A percentile compares a stretch with the other conserved stretches of the same genome.
These are phyloP conservation scores for Laticauda laticaudata DNA, from an alignment of 2,113 vertebrate genomes.

Conservation along the genomic window DNA sequence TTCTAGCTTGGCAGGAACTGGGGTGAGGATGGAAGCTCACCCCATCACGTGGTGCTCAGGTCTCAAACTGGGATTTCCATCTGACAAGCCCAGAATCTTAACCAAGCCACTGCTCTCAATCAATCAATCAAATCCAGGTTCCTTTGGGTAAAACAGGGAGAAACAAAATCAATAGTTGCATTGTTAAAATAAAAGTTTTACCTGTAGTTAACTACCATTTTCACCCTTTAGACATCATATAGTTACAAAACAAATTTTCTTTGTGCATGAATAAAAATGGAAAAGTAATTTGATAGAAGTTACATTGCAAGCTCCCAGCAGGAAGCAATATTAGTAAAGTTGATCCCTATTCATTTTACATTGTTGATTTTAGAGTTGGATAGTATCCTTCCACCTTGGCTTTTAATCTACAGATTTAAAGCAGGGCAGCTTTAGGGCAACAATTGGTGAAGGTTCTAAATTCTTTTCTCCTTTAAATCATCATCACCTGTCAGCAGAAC, in stretches of 20 bases:
- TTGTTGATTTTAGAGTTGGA: background rate
- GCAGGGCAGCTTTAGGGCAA: background rate
- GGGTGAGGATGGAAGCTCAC: no score
- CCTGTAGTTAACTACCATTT: background rate
- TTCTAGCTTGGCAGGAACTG: no score
- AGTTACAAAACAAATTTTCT: background rate
- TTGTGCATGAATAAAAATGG: background rate
- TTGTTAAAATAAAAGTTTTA: background rate
- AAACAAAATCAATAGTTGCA: background rate
- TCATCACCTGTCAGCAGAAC: background rate
- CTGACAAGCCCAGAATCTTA: no score
- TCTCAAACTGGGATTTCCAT: no score
- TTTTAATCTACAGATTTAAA: background rate
- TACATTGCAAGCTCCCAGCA: no score
- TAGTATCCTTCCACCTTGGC: background rate
- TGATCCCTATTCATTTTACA: background rate
- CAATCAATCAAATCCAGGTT: background rate
- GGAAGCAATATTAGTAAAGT: constrained; percentile 2
- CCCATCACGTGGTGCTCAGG: no score
- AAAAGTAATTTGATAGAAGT: background rate
- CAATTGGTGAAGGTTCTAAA: background rate
- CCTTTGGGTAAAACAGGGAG: background rate
- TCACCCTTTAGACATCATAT: background rate
- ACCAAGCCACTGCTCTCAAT: background rate
- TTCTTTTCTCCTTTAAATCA: background rate